Percentiles rank a stretch among this genome's conserved stretches.
These are phyloP conservation scores for Noctua pronuba DNA, from an alignment of 2,888 invertebrate genomes.

Conservation along the genomic window DNA sequence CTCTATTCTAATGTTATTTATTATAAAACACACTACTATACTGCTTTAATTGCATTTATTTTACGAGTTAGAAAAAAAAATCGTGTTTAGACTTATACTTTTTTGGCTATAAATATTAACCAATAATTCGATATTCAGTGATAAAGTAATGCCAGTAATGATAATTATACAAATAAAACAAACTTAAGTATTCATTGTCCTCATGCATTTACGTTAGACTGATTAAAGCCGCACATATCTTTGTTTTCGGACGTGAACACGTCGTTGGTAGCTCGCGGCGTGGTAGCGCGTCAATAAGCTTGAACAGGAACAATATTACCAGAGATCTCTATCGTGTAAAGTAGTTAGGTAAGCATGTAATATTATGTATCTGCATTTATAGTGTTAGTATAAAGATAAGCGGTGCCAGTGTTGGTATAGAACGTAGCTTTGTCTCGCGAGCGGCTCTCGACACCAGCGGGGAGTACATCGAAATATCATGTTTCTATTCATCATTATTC, in stretches of 20 bases:
- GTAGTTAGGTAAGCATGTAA: constrained; percentile 60
- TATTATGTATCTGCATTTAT: constrained; percentile 66
- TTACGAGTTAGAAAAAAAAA: background rate
- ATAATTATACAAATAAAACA: constrained; percentile 17
- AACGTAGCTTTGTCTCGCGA: constrained; percentile 56
- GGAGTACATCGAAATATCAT: background rate
- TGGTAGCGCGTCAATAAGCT: constrained; percentile 24
- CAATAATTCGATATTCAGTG: constrained; percentile 37
- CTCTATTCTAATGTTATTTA: background rate
- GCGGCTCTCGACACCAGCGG: constrained; percentile 26
- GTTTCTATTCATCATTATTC: constrained; percentile 8
- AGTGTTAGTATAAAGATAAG: constrained; percentile 59
- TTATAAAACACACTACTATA: constrained; percentile 60
- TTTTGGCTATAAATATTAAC: constrained; percentile 2
- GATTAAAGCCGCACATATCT: constrained; percentile 52
- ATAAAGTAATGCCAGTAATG: constrained; percentile 57
- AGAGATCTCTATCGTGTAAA: constrained; percentile 69
- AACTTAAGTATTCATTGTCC: constrained; percentile 27
- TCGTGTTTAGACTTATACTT: background rate
- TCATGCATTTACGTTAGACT: constrained; percentile 57
- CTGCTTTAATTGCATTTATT: constrained; percentile 52
- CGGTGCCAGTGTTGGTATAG: constrained; percentile 62
- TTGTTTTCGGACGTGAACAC: constrained; percentile 39
- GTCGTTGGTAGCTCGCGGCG: constrained; percentile 34
- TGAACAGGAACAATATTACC: constrained; percentile 57